Evolutionary conservation across 1,140 invertebrate genomes (phyloP).

Genomic region (Apis florea): DNA sequence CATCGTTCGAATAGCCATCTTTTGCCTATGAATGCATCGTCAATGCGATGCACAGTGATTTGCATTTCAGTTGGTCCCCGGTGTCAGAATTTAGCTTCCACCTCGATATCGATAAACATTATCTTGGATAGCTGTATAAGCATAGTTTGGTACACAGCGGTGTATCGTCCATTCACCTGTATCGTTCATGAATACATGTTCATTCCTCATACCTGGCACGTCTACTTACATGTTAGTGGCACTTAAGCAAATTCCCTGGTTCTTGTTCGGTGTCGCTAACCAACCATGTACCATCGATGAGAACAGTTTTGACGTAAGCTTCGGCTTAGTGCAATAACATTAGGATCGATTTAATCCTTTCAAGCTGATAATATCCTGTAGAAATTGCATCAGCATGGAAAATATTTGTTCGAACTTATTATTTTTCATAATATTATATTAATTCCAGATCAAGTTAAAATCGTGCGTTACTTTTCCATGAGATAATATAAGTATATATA

Average conservation of each 20-base stretch:
- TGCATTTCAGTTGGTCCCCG: conserved; percentile 54
- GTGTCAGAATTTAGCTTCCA: conserved; percentile 38
- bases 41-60: conserved; percentile 55
- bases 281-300: conserved; percentile 16
- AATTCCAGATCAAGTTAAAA: not conserved
- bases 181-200: conserved; percentile 49
- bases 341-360: conserved; percentile 47
- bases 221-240: conserved; percentile 47
- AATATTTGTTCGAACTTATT: not conserved
- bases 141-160: conserved; percentile 19
- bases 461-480: not conserved
- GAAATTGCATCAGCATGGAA: not conserved
- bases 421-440: not conserved
- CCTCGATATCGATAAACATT: conserved; percentile 58
- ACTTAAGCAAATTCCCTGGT: conserved; percentile 55
- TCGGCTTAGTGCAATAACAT: conserved; percentile 33
- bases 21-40: conserved; percentile 42
- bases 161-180: conserved; percentile 40
- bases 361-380: not conserved
- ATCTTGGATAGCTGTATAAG: conserved; percentile 42
- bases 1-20: conserved; percentile 14
- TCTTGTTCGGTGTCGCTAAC: conserved; percentile 31
- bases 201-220: conserved; percentile 54
- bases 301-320: conserved; percentile 55
- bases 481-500: no score